Base-by-base conservation (phyloP, 2,113 vertebrate genomes). In the Nesoenas mayeri region DNA sequence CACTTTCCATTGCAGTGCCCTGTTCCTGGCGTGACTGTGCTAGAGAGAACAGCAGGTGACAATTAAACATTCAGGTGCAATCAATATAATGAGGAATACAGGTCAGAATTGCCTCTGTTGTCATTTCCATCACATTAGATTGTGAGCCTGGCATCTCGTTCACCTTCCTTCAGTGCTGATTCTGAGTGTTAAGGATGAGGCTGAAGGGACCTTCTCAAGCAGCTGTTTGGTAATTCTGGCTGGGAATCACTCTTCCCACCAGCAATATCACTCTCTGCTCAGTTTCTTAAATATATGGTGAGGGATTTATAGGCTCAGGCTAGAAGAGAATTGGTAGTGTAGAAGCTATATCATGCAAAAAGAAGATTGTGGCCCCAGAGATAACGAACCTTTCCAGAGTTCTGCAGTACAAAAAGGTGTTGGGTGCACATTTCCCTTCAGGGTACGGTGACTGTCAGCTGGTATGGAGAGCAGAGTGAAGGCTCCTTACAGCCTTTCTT, bases 221-320 rank as follows among this genome's bases (percentile, higher is more conserved):
- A 94, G 88, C 82, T 86, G 40, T 50, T 78, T 74, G 90, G 71
- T 79, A 54, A 42, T 93, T 88, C 74, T 69, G 85, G 10, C 50
- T 38, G 62, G 74, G 47, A 73, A 88, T 44, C 7, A 2, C 38
- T 57, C 38, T 94, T 28, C 31, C 71, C 1, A 2, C 62, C 62
- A 85, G 92, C 50, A 93, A 5, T 44, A 88, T 58, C 28, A 22
- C 48, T 10, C 78, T 83, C 70, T 87, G 67, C 74, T 85, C 71
- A 4, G 74, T 69, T 69, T 26, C 71, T 83, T 90, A 80, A 90
- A 93, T 47, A 42, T 13, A 82, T 51, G n/a, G 24, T 4, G 54
- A 77, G 85, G 51, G 50, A 83, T 79, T 83, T 88, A 48, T n/a
- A 79, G 79, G 67, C 71, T 95, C 56, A 38, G 71, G 19, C 79